These are phyloP conservation scores for Sylvietta virens DNA, from an alignment of 2,113 vertebrate species.

Conservation along the genomic window DNA sequence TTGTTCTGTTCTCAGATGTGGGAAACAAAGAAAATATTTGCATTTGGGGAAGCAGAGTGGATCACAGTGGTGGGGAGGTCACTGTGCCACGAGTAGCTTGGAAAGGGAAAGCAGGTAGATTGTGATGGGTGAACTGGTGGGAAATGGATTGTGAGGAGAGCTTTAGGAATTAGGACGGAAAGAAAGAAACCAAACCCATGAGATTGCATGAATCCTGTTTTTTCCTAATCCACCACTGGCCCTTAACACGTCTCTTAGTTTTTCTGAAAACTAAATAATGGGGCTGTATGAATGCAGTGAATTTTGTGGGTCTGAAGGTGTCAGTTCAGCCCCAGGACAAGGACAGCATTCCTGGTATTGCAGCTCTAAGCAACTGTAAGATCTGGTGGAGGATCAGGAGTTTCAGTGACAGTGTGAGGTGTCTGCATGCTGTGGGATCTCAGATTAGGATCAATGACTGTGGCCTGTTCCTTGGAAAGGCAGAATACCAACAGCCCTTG, in stretches of 20 bases:
- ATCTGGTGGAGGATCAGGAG: not conserved
- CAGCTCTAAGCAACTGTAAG: not conserved
- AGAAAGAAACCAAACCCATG: not conserved
- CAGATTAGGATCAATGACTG: not conserved
- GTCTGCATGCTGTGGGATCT: not conserved
- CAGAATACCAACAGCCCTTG: not conserved
- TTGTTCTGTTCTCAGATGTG: not conserved
- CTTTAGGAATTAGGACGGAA: not conserved
- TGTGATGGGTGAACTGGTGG: not conserved
- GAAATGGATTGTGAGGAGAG: not conserved
- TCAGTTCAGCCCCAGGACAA: not conserved
- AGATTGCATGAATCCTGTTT: not conserved
- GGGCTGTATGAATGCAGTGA: not conserved
- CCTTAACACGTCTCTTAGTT: not conserved
- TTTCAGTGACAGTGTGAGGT: not conserved
- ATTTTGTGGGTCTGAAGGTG: not conserved
- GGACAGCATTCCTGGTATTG: not conserved
- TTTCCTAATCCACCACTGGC: not conserved
- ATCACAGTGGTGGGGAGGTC: not conserved
- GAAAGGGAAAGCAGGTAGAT: not conserved
- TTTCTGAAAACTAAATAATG: not conserved
- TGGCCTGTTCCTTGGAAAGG: not conserved
- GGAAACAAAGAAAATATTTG: not conserved
- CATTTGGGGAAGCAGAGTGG: not conserved
- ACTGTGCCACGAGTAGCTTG: not conserved